Evolutionary conservation across 1,140 invertebrate genomes (phyloP), one percentile per base, ranked within the genome.

Genomic region (Conus ventricosus): DNA sequence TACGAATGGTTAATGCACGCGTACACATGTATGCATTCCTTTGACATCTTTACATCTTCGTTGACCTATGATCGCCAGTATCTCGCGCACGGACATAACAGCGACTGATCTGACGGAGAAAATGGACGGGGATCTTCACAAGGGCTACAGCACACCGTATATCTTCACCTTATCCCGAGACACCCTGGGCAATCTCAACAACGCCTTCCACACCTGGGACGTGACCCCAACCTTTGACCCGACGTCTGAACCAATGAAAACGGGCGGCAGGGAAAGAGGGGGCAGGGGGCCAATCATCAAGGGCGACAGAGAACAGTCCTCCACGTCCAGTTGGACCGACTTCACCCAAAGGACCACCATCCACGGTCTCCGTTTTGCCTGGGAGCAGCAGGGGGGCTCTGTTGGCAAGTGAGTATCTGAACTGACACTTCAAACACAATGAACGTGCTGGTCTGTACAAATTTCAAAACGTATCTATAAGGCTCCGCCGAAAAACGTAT

Each of bases 301-400:
- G 6, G 20, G 67, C 67, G 67, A 71, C 13, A 23, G 23, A n/a
- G 20, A 71, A 71, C 67, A 13, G 20, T 71, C 67, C 20, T n/a
- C 20, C 15, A n/a, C 23, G 15, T 20, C 67, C 15, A 71, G 23
- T 0, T 85, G 83, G 88, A 54, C 86, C 0, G 85, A 87, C 7
- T 89, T 89, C n/a, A 83, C 85, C 23, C 88, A 84, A 53, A 89
- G 81, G 10, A 89, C 88, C 4, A 89, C 88, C 25, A 78, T 89
- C 25, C 88, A 89, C 53, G 88, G 88, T n/a, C 53, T 89, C 17
- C 75, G 85, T 5, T 89, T 85, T 53, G 63, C 87, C 17, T 89
- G 71, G 83, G 57, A 87, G 85, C 39, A 82, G 51, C 51, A 84
- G 8, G 84, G 55, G 5, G 82, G 67, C 20, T 20, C 54, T 23